Evolutionary conservation across 2,113 vertebrate species (phyloP).

Genomic region (Aptenodytes forsteri): DNA sequence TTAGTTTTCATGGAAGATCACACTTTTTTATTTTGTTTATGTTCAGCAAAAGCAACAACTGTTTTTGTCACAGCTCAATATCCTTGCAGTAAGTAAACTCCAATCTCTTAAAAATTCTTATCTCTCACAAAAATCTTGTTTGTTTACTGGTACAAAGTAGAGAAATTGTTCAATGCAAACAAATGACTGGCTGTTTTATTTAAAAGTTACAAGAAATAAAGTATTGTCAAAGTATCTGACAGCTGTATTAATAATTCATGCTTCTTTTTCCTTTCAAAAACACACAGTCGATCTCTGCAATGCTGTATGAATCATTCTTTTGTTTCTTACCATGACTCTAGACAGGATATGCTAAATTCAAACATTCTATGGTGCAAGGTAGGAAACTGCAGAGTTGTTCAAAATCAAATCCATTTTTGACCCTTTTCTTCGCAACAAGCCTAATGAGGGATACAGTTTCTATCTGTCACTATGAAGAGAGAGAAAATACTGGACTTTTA

Average conservation of each 20-base stretch:
- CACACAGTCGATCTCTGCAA: not conserved
- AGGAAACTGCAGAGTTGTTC: not conserved
- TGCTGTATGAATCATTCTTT: not conserved
- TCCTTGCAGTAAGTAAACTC: not conserved
- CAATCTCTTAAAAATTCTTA: not conserved
- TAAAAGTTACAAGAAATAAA: slow-evolving; percentile 20
- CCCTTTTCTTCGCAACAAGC: not conserved
- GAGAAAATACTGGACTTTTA: not conserved
- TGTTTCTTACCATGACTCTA: not conserved
- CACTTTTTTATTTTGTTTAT: not conserved
- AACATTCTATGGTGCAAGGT: not conserved
- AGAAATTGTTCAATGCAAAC: not conserved
- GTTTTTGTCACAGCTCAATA: not conserved
- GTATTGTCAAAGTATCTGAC: not conserved
- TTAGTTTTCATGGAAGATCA: not conserved
- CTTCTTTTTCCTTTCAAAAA: not conserved
- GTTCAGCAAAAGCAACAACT: not conserved
- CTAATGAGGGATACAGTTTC: not conserved
- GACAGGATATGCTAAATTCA: not conserved
- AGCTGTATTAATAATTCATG: slow-evolving; percentile 15
- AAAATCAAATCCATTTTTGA: not conserved
- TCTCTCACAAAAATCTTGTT: not conserved
- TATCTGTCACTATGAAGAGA: not conserved
- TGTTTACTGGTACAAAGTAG: not conserved
- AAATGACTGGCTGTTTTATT: slow-evolving; percentile 6